Base-by-base conservation (phyloP, 92 coral and sea anemone species). In the Isaurus tuberculatus region DNA sequence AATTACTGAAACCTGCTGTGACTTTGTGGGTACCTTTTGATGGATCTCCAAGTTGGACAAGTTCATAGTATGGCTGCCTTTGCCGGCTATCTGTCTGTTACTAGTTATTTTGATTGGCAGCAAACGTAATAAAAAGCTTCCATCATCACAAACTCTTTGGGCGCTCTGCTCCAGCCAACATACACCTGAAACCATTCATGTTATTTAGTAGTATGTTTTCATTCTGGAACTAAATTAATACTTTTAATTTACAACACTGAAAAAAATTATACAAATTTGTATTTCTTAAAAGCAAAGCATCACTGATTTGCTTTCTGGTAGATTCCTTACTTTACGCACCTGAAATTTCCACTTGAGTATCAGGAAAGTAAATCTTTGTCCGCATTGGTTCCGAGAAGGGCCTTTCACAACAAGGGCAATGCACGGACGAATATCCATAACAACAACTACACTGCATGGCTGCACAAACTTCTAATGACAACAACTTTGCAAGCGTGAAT, bases 331-430 rank as follows among this genome's bases (percentile, higher is more conserved):
- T 55, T 19, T 55, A 57, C 53, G 36, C 33, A 15, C 68, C 51
- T 22, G 70, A 77, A 61, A 57, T 77, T n/a, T 37, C 51, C 33
- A 77, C 14, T 23, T 40, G 67, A n/a, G 82, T 20, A 20, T 77
- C 68, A 22, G 82, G 82, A 60, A 58, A 77, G 49, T 77, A 77
- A 17, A 77, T 77, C 36, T 63, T 77, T 25, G 82, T 77, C 6
- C 82, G 33, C 15, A 77, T 1, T 13, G 82, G 82, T 14, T 77
- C 51, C 2, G 69, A 77, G 22, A 77, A 22, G 8, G 49, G 48
- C 53, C 36, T 36, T 22, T 40, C 26, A 33, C 60, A 58, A n/a
- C 42, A 20, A 1, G 82, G 57, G 14, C 30, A 49, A 17, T 29
- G 8, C 29, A 29, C 31, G 1, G 82, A 31, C 23, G 66, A 26